These are phyloP conservation scores for Cacatua alba DNA, from an alignment of 2,113 vertebrate genomes.

Conservation along the genomic window DNA sequence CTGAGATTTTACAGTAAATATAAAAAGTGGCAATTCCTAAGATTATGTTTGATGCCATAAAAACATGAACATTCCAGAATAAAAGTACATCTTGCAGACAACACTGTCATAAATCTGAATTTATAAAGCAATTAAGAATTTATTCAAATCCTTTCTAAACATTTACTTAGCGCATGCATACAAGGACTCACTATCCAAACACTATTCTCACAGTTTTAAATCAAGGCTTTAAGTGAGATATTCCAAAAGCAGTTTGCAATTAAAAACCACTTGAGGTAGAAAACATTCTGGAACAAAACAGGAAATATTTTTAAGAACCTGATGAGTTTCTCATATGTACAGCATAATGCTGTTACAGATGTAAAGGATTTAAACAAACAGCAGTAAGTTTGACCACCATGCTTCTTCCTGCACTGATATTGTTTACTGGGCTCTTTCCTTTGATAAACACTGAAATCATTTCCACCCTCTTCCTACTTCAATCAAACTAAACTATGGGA, in stretches of 20 bases:
- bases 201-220: not conserved
- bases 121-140: not conserved
- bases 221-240: not conserved
- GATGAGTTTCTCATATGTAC: conserved; percentile 65
- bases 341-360: conserved; percentile 45
- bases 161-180: not conserved
- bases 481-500: conserved; percentile 32
- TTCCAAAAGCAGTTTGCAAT: conserved; percentile 15
- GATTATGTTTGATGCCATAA: not conserved
- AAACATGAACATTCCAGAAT: not conserved
- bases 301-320: conserved; percentile 64
- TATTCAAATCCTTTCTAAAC: not conserved
- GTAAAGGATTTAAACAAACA: conserved; percentile 61
- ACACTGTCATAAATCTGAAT: not conserved
- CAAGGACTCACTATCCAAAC: not conserved
- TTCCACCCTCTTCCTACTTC: conserved; percentile 56
- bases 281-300: conserved; percentile 60
- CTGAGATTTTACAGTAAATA: not conserved
- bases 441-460: conserved; percentile 67
- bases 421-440: conserved; percentile 54
- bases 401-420: conserved; percentile 56
- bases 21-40: not conserved
- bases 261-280: conserved; percentile 14
- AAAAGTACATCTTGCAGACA: not conserved
- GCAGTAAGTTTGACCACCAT: conserved; percentile 16